Percentiles rank a stretch among this genome's conserved stretches.
Conservation (phyloP, 2,888 invertebrate species). For the Hirtodrosophila confusa region DNA sequence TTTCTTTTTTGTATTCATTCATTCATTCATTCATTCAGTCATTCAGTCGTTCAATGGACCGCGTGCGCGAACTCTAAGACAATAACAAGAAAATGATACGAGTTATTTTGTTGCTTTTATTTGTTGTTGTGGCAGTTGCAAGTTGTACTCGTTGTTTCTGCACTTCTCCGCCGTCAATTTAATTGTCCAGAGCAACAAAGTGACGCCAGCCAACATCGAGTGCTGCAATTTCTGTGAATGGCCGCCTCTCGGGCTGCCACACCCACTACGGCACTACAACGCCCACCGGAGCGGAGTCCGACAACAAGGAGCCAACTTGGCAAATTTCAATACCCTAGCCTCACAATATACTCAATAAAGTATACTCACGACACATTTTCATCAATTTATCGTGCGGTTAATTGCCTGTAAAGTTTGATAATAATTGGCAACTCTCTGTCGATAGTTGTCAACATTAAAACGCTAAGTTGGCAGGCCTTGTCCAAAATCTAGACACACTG, state of each 20-base stretch:
- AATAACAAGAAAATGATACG: constrained; percentile 72
- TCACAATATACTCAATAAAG: not conserved
- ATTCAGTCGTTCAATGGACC: constrained; percentile 42
- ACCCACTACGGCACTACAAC: constrained; percentile 24
- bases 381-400: too few species aligned
- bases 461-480: too few species aligned
- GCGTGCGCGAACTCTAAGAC: constrained; percentile 49
- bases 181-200: constrained; percentile 39
- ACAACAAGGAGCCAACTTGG: constrained; percentile 37
- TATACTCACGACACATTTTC: not conserved
- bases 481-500: too few species aligned
- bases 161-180: constrained; percentile 25
- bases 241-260: constrained; percentile 35
- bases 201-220: constrained; percentile 52
- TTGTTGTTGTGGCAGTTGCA: constrained; percentile 50
- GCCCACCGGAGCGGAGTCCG: constrained; percentile 28
- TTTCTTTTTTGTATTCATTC: constrained; percentile 65
- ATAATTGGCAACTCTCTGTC: too few species aligned
- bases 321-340: constrained; percentile 21
- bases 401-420: too few species aligned
- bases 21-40: constrained; percentile 51
- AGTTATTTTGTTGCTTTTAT: constrained; percentile 20
- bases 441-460: too few species aligned
- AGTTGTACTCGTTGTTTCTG: constrained; percentile 24
- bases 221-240: constrained; percentile 71